Evolutionary conservation across 53 echinoderm and acorn worm species (phyloP), one percentile per base, ranked within the genome.

Genomic region (Holothuria leucospilota): DNA sequence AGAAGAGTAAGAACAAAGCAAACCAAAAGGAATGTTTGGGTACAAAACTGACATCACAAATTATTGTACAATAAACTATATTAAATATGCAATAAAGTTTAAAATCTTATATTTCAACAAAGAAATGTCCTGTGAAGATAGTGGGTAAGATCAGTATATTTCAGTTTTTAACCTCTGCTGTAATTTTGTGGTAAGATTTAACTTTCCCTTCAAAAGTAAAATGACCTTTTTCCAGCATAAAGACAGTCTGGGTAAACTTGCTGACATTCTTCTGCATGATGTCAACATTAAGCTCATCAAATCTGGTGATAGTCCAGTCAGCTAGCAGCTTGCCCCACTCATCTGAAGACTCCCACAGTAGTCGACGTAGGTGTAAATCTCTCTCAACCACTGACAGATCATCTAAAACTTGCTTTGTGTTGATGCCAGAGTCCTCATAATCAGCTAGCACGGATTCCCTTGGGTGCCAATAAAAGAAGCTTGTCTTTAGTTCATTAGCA

Each of bases 191-290:
- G 1, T 34, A 7, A 9, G 0, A 46, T 2, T 46, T 0, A 46
- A 46, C 6, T 34, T 9, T 46, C 46, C 46, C 0, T 56, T 56
- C 18, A 73, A 15, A 73, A 28, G 13, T 38, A 39, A 60, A 60
- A 8, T 60, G 86, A 99, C 99, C 99, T 91, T 99, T 99, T 82
- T 99, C 99, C 26, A 99, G 86, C 99, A 99, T 99, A 73, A 92
- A 99, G 38, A 99, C 99, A 0, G 99, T 99, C 89, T 99, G 99
- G 20, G 99, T 99, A 78, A 99, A 99, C 85, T 95, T 92, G 89
- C 90, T 99, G 90, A 99, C 99, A 62, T 99, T 95, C 86, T 99
- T 99, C 95, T 99, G 99, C 85, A 99, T 91, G 46, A 92, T 27
- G 52, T 99, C 99, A 49, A 99, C 99, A 29, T 95, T 94, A 68